Base-by-base conservation (phyloP, 1,140 invertebrate genomes). In the Chironomus striatipennis region DNA sequence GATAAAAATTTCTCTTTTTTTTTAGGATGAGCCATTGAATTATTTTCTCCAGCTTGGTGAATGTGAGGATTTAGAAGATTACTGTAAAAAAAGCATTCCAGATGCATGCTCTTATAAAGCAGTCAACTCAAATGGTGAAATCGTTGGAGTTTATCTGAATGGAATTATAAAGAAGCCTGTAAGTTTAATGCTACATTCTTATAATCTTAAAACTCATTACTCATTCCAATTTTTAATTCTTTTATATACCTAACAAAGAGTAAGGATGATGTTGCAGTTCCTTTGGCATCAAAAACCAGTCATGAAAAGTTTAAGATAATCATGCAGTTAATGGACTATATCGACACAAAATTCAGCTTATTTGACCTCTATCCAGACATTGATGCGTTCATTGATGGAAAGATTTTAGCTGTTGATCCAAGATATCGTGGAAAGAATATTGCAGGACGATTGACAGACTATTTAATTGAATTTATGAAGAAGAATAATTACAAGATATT, bases 11-110 rank as follows among this genome's bases (percentile, higher is more conserved):
- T 79, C 78, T 47, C 12, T 9, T 64, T 75, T 67, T 78, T 88
- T 88, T 77, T 81, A 85, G 75, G 89, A 90, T 76, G 89, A 90
- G 77, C 89, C 89, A 0, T 79, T 90, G 0, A 90, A 90, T 79
- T 82, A 87, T 12, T 83, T 77, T 74, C 83, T 90, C 3, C 79
- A 85, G 73, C 79, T 90, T 1, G 84, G 90, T 74, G 86, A 86
- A 9, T 87, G 86, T 74, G 83, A 86, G 67, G 83, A 87, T 42
- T 78, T 91, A 20, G 89, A 91, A 77, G 81, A 87, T 10, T 90
- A 87, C 76, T 87, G 87, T 10, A 76, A 84, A 12, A 83, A 86
- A 57, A 83, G 85, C 1, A 79, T 90, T 7, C 78, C 81, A 57
- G 86, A 89, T 76, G 85, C 86, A 74, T 80, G 88, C 20, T 88